Evolutionary conservation across 2,888 invertebrate species (phyloP), one percentile per base, ranked within the genome.

Genomic region (Agrotis ipsilon): DNA sequence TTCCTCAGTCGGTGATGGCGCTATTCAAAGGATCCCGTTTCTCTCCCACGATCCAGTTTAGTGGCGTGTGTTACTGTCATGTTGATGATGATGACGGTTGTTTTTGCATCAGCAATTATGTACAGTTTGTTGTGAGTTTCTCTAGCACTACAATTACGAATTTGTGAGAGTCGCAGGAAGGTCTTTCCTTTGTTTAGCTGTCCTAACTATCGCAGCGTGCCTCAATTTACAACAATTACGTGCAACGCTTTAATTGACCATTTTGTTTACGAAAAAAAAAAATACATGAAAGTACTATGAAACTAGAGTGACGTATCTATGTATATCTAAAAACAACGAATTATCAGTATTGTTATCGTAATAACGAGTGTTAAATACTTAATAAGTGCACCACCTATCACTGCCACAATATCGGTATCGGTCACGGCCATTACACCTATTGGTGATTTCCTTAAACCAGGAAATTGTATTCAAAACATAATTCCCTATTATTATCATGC

Each of bases 71-170:
- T 91, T 94, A 93, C 92, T 92, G 92, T 91, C 92, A 89, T 88
- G 92, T 89, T 91, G 92, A 92, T 93, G 93, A 94, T 94, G 94
- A 91, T 91, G 92, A 90, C 89, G 91, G 89, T 90, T 90, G 93
- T 94, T 95, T 95, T 94, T 94, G 94, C 95, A 94, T 94, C 91
- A 93, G 91, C 93, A 94, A 95, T 95, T 96, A 95, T 94, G 91
- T 92, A 93, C 94, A 93, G 94, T 94, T 94, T 90, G 90, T 91
- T 90, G 91, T 87, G 89, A 91, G 92, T 94, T 93, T 95, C 94
- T 94, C 95, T 91, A 90, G 89, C 88, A 91, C 90, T 90, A 92
- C 92, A 94, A 94, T 95, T 94, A 94, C 90, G 90, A 94, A 91
- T 93, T 94, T 94, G 94, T 94, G 94, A 92, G 93, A 94, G 92